phyloP scores from a whole-genome alignment of 2,797 vertebrate genomes.

The Diceros bicornis region DNA sequence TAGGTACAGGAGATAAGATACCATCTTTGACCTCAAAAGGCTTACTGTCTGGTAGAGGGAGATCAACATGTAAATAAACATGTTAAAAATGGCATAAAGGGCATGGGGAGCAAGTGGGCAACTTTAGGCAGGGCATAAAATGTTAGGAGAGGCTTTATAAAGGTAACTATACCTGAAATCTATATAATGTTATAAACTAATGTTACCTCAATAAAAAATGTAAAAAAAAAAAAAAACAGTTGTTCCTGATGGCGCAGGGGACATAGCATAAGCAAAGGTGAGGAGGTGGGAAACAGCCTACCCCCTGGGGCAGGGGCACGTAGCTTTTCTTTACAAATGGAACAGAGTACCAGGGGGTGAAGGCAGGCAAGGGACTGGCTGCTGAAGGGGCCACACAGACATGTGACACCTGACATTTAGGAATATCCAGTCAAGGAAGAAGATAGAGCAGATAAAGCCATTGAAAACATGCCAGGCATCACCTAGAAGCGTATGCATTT shows the following conservation, averaged over 20 bases:
- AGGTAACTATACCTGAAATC: background rate
- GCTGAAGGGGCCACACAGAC: background rate
- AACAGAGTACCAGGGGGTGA: fast-evolving
- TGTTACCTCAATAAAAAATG: too few species aligned
- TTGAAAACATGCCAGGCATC: background rate
- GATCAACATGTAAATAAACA: background rate
- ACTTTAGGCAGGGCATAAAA: background rate
- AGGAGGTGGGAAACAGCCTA: background rate
- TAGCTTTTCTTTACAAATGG: background rate
- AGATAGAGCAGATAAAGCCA: fast-evolving
- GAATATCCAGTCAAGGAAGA: background rate
- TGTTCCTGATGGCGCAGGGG: background rate
- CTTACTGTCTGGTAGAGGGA: background rate
- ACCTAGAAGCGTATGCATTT: fast-evolving
- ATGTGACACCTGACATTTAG: background rate
- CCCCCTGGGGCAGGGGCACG: fast-evolving
- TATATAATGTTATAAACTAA: too few species aligned
- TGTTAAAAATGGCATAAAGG: background rate
- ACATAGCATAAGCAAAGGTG: fast-evolving
- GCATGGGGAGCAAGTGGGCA: background rate
- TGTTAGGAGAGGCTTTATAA: background rate
- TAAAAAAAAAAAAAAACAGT: background rate
- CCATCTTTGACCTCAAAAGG: background rate
- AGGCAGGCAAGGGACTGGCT: background rate
- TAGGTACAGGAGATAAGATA: background rate